Percentiles rank a stretch among this genome's conserved stretches.
Evolutionary conservation across 37 sponge, comb jelly and placozoan genomes (phyloP).

Genomic region (Spongilla lacustris): DNA sequence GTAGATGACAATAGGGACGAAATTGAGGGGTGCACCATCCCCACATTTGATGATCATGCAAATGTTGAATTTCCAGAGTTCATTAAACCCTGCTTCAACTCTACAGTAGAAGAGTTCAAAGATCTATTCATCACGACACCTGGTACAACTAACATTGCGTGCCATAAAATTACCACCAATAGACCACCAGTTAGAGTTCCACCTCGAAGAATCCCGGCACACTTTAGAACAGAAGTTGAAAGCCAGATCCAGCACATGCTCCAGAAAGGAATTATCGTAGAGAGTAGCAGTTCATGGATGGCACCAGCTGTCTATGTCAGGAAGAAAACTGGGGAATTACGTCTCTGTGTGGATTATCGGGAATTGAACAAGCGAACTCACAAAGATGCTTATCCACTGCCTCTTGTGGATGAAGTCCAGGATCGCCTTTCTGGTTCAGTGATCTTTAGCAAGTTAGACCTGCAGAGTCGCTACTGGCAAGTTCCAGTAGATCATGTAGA

Average conservation of each 20-base stretch:
- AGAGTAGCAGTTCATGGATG: conserved; percentile 46
- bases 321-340: conserved; percentile 11
- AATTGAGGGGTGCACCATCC: too few species aligned
- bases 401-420: conserved; percentile 49
- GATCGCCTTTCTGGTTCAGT: conserved; percentile 40
- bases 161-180: conserved; percentile 22
- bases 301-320: conserved; percentile 25
- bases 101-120: conserved; percentile 11
- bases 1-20: not conserved
- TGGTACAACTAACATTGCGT: conserved; percentile 27
- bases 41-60: too few species aligned
- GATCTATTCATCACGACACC: conserved; percentile 16
- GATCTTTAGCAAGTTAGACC: conserved; percentile 47
- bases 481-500: conserved; percentile 50
- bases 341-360: conserved; percentile 9
- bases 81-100: too few species aligned
- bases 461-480: conserved; percentile 63
- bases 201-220: conserved; percentile 46
- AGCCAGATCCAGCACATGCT: conserved; percentile 48
- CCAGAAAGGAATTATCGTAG: conserved; percentile 18
- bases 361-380: not conserved
- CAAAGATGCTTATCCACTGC: conserved; percentile 32
- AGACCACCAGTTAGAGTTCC: conserved; percentile 28
- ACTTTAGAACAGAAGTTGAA: conserved; percentile 32
- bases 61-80: too few species aligned